Conservation (phyloP, 2,797 vertebrate species). For the Danio aesculapii region DNA sequence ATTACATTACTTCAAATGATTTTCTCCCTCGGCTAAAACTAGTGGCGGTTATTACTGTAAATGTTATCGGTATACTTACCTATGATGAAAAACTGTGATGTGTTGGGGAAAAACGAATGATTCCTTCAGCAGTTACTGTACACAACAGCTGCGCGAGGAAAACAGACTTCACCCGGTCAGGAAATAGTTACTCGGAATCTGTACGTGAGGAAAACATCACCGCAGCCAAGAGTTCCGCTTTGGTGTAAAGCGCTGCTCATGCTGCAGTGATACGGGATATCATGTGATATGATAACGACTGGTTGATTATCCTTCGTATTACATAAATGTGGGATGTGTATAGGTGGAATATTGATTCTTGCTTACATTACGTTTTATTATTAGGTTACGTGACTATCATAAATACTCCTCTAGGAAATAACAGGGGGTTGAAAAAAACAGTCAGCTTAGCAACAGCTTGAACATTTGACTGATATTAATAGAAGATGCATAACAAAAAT, state of each 20-base stretch:
- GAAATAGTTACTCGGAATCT: conserved; percentile 6
- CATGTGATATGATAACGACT: background rate
- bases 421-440: background rate
- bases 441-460: background rate
- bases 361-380: background rate
- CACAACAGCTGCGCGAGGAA: background rate
- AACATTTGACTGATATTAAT: background rate
- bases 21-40: background rate
- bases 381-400: background rate
- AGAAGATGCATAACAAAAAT: too few species aligned
- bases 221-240: conserved; percentile 37
- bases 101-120: background rate
- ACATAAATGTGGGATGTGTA: too few species aligned
- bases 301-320: background rate
- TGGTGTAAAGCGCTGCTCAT: background rate
- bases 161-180: background rate
- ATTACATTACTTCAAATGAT: background rate
- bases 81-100: background rate
- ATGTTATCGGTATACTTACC: conserved; percentile 11
- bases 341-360: conserved; percentile 3
- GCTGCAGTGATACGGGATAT: too few species aligned
- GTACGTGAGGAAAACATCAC: conserved; percentile 2
- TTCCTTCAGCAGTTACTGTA: too few species aligned
- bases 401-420: background rate
- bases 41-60: too few species aligned